Conservation (phyloP, 2,888 invertebrate genomes). For the Antheraea assamensis region DNA sequence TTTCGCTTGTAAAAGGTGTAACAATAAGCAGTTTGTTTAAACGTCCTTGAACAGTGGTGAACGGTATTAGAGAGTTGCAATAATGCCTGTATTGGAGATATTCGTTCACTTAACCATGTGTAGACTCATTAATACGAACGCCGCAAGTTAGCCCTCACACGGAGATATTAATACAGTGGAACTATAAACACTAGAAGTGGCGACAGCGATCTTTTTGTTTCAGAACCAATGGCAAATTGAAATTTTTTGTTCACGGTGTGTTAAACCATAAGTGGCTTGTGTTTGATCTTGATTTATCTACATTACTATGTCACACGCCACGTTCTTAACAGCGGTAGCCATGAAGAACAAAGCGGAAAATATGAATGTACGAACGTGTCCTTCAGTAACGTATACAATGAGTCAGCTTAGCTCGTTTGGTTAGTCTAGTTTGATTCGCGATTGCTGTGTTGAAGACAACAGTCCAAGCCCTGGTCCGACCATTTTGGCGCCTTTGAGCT, state of each 20-base stretch:
- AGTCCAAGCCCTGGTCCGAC: too few relatives aligned
- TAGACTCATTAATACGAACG: constrained; percentile 53
- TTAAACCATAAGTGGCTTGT: background rate
- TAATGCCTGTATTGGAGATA: constrained; percentile 37
- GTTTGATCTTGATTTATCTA: background rate
- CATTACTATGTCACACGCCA: background rate
- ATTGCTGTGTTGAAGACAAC: too few relatives aligned
- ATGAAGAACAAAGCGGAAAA: too few relatives aligned
- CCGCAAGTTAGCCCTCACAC: constrained; percentile 32
- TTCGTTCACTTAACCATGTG: constrained; percentile 51
- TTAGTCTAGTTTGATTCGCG: too few relatives aligned
- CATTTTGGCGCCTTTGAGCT: too few relatives aligned
- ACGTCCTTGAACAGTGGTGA: background rate
- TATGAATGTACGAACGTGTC: too few relatives aligned
- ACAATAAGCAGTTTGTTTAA: background rate
- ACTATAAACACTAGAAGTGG: constrained; percentile 27
- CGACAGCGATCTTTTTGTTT: background rate
- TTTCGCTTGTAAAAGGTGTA: background rate
- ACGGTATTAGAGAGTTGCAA: constrained; percentile 4
- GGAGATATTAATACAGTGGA: constrained; percentile 32
- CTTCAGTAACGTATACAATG: too few relatives aligned
- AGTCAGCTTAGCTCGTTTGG: too few relatives aligned
- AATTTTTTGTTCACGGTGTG: background rate
- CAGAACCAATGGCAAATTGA: background rate
- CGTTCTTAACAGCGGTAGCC: background rate